phyloP scores from a whole-genome alignment of 2,797 vertebrate species.

The Bucorvus abyssinicus region DNA sequence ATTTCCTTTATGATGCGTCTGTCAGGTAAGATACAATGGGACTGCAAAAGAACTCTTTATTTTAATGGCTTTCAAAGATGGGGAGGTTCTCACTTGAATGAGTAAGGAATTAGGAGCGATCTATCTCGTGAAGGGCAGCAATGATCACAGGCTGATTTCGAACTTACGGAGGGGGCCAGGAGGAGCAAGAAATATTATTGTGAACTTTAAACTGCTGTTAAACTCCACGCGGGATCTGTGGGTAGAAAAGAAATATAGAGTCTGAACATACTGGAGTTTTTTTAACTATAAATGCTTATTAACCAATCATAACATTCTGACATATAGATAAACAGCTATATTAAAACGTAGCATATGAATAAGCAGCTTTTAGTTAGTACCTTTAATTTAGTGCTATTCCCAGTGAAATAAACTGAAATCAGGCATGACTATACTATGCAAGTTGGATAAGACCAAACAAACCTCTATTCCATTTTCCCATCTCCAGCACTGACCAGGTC shows the following conservation, averaged over 20 bases:
- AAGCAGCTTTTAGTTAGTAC: background rate
- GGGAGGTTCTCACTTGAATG: background rate
- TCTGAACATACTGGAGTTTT: background rate
- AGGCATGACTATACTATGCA: background rate
- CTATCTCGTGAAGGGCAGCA: background rate
- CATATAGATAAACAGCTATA: background rate
- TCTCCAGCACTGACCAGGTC: background rate
- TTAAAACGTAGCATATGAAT: background rate
- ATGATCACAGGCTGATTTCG: background rate
- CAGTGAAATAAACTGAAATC: background rate
- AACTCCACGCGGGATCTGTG: background rate
- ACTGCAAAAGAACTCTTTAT: background rate
- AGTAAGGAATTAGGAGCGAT: background rate
- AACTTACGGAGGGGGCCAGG: background rate
- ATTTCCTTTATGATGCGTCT: background rate
- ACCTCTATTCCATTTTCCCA: background rate
- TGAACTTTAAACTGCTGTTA: background rate
- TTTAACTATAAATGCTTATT: background rate
- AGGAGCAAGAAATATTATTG: background rate
- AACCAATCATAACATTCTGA: background rate
- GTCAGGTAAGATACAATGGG: background rate
- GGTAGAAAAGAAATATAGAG: background rate
- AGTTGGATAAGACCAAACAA: background rate
- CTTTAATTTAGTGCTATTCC: background rate
- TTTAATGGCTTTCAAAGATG: background rate